Evolutionary conservation across 2,797 vertebrate species (phyloP).

Genomic region (Botia almorhae): DNA sequence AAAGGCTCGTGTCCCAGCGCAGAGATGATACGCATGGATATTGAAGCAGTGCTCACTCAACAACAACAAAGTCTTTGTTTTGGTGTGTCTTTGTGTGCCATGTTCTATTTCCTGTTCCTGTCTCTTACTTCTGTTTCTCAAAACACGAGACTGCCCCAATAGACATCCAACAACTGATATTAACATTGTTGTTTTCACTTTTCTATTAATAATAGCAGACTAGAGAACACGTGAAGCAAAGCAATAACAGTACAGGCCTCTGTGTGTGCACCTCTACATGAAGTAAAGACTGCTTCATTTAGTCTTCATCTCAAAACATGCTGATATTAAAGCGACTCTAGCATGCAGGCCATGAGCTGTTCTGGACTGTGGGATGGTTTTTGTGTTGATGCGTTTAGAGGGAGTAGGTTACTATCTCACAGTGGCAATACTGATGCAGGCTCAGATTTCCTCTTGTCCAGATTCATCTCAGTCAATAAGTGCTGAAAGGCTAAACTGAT

Average conservation of each 20-base stretch:
- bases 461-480: background rate
- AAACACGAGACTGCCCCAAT: background rate
- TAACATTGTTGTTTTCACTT: background rate
- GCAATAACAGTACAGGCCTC: background rate
- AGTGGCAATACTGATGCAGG: background rate
- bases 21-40: constrained; percentile 19
- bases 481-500: constrained; percentile 16
- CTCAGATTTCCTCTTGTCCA: background rate
- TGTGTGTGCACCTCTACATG: background rate
- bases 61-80: background rate
- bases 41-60: constrained; percentile 1
- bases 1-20: constrained; percentile 15
- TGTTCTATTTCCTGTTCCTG: background rate
- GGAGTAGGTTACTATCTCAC: background rate
- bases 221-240: background rate
- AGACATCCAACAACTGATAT: background rate
- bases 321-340: background rate
- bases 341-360: background rate
- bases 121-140: background rate
- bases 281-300: background rate
- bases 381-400: background rate
- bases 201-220: background rate
- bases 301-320: background rate
- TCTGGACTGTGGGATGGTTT: background rate
- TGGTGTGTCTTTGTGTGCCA: background rate